Percentiles rank a stretch among this genome's conserved stretches.
Conservation (phyloP, 2,113 vertebrate species). For the Ceyx melanurus region DNA sequence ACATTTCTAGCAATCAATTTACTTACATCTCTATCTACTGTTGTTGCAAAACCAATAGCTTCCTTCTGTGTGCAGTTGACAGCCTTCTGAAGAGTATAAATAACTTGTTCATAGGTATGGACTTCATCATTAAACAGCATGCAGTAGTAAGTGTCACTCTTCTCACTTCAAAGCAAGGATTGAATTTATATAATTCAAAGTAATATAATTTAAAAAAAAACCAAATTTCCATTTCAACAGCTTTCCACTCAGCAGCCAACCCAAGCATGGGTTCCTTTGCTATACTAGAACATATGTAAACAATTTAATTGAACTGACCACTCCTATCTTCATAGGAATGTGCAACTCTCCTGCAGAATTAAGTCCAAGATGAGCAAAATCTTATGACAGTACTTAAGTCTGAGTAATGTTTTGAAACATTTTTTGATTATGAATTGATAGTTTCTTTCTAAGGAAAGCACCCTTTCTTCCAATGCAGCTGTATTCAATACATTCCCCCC, state of each 20-base stretch:
- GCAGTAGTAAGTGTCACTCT: slow-evolving; percentile 91
- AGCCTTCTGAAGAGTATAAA: slow-evolving; percentile 97
- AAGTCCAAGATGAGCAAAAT: neutral
- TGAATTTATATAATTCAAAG: neutral
- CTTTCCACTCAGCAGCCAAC: neutral
- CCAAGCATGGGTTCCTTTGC: neutral
- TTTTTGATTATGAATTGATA: neutral
- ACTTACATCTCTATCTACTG: slow-evolving; percentile 96
- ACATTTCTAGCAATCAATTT: neutral
- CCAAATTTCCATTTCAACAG: neutral
- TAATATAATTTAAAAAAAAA: neutral
- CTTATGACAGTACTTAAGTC: neutral
- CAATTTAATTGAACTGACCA: neutral
- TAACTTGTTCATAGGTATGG: slow-evolving; percentile 98
- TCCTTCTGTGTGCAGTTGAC: slow-evolving; percentile 97
- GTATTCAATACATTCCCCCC: neutral
- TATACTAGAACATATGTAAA: neutral
- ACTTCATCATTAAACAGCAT: slow-evolving; percentile 99
- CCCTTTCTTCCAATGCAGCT: neutral
- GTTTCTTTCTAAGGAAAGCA: neutral
- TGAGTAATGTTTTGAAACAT: neutral
- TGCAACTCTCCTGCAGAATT: neutral
- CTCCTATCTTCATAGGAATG: neutral
- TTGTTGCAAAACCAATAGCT: slow-evolving; percentile 95
- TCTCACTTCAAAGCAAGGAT: slow-evolving; percentile 77